phyloP scores from a whole-genome alignment of 2,113 vertebrate genomes.

The Alethe castanea region DNA sequence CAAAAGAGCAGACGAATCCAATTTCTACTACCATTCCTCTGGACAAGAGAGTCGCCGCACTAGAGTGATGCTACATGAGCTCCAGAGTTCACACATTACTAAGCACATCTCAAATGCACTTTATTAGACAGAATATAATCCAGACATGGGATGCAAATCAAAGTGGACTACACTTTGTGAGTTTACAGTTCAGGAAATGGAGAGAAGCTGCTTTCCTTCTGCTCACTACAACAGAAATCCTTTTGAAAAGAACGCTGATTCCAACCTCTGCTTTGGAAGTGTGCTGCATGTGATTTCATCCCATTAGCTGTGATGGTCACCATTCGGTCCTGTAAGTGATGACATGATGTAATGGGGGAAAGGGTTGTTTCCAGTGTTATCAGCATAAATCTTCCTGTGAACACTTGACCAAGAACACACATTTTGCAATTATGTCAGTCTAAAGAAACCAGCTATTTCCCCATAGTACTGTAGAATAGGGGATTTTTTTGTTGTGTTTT shows the following conservation, averaged over 20 bases:
- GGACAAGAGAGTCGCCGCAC: fast-evolving
- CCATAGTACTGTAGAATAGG: neutral
- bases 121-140: conserved; percentile 39
- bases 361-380: conserved; percentile 32
- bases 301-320: conserved; percentile 48
- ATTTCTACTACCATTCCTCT: neutral
- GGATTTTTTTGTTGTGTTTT: neutral
- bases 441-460: conserved; percentile 34
- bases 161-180: conserved; percentile 32
- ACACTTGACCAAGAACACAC: conserved; percentile 21
- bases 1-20: neutral
- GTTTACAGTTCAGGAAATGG: conserved; percentile 57
- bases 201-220: conserved; percentile 57
- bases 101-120: conserved; percentile 36
- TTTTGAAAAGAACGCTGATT: neutral
- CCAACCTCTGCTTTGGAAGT: neutral
- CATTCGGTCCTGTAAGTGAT: conserved; percentile 41
- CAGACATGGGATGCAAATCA: conserved; percentile 46
- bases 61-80: conserved; percentile 2
- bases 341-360: conserved; percentile 34
- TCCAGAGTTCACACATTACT: conserved; percentile 43
- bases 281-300: conserved; percentile 34
- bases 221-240: neutral
- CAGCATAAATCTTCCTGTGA: conserved; percentile 55
- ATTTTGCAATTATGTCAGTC: conserved; percentile 37